phyloP scores from a whole-genome alignment of 2,113 vertebrate species.

The Dendropsophus ebraccatus region DNA sequence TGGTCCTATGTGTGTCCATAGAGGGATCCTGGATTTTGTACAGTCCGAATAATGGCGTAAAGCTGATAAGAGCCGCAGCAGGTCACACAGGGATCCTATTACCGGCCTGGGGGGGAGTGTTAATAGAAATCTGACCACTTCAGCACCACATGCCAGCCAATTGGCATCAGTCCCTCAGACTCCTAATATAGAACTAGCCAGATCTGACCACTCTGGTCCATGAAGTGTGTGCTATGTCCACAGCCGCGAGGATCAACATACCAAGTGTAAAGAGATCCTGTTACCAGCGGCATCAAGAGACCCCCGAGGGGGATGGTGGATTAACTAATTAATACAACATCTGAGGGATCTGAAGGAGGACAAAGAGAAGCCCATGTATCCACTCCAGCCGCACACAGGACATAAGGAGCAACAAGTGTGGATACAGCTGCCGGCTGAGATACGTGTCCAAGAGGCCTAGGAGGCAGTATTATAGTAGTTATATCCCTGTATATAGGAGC shows the following conservation, averaged over 20 bases:
- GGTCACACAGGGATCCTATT: slow-evolving; percentile 3
- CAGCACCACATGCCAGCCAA: background rate
- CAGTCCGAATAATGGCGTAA: background rate
- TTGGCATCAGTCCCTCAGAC: background rate
- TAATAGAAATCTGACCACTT: background rate
- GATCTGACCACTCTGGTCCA: slow-evolving; percentile 15
- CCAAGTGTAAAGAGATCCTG: slow-evolving; percentile 11
- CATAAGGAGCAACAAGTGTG: background rate
- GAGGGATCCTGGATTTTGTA: background rate
- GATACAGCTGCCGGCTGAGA: background rate
- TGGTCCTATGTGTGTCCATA: background rate
- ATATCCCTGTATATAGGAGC: no score
- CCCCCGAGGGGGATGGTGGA: background rate
- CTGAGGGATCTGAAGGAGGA: slow-evolving; percentile 7
- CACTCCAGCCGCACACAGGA: slow-evolving; percentile 8
- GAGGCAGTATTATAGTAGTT: no score
- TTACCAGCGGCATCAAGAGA: slow-evolving; percentile 9
- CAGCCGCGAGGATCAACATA: slow-evolving; percentile 26
- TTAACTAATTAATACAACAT: slow-evolving; percentile 17
- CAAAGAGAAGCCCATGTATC: slow-evolving; percentile 19
- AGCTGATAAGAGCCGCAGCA: slow-evolving; percentile 8
- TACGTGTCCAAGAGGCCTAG: no score
- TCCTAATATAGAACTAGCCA: slow-evolving; percentile 31
- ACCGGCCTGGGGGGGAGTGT: background rate
- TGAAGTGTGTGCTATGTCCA: slow-evolving; percentile 29